phyloP scores from a whole-genome alignment of 2,888 invertebrate genomes.

The Thymelicus acteon region DNA sequence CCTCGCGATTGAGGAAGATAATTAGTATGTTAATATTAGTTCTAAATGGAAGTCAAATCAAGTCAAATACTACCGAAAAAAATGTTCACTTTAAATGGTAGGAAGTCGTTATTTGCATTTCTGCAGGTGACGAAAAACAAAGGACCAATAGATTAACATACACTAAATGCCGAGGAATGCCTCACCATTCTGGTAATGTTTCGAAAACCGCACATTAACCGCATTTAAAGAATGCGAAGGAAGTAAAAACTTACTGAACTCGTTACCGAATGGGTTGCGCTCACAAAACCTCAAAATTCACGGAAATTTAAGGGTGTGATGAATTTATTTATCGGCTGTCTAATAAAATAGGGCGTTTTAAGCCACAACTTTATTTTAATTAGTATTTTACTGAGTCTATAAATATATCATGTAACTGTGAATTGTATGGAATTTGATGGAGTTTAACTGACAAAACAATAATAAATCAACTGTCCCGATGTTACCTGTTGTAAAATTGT shows the following conservation, averaged over 20 bases:
- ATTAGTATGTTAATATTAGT: neutral
- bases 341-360: constrained; percentile 26
- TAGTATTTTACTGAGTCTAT: constrained; percentile 56
- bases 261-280: constrained; percentile 38
- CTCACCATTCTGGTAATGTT: constrained; percentile 62
- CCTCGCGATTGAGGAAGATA: neutral
- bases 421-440: constrained; percentile 57
- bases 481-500: constrained; percentile 69
- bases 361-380: constrained; percentile 33
- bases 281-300: constrained; percentile 42
- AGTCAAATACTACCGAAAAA: neutral
- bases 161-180: constrained; percentile 62
- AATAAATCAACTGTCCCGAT: constrained; percentile 66
- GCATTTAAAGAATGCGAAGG: constrained; percentile 71
- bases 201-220: constrained; percentile 75
- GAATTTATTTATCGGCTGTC: constrained; percentile 48
- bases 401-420: constrained; percentile 62
- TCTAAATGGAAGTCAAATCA: neutral
- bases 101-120: constrained; percentile 20
- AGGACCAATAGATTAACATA: constrained; percentile 69
- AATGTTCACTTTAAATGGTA: neutral
- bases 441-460: constrained; percentile 64
- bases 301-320: constrained; percentile 47
- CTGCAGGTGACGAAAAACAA: constrained; percentile 69
- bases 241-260: constrained; percentile 61